Evolutionary conservation across 1,140 invertebrate genomes (phyloP).

Genomic region (Hyles vespertilio): DNA sequence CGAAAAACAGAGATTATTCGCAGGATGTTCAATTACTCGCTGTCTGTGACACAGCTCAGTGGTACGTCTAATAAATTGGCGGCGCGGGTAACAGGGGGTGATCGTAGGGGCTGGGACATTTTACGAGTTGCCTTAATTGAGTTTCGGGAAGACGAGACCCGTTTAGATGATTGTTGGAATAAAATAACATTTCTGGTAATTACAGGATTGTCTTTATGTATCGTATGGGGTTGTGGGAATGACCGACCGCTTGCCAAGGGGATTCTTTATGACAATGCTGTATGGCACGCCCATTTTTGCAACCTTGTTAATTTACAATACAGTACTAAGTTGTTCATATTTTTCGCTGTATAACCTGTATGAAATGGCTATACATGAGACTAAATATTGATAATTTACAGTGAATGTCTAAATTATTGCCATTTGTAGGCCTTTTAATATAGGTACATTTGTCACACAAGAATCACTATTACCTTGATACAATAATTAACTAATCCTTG

Average conservation of each 20-base stretch:
- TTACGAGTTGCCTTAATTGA: constrained; percentile 31
- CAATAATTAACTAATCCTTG: no score
- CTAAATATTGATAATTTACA: no score
- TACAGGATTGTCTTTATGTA: not conserved
- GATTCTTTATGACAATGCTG: constrained; percentile 26
- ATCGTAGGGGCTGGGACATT: constrained; percentile 15
- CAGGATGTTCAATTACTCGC: constrained; percentile 5
- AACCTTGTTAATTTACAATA: constrained; percentile 16
- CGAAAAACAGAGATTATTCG: not conserved
- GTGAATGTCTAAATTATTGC: no score
- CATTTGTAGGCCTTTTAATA: no score
- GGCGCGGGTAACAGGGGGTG: constrained; percentile 15
- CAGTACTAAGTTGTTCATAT: constrained; percentile 26
- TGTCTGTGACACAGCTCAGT: constrained; percentile 13
- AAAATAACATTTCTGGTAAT: constrained; percentile 4
- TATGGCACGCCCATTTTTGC: constrained; percentile 30
- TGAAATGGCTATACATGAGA: no score
- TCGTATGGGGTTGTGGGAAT: not conserved
- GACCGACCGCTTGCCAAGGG: not conserved
- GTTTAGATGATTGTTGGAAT: constrained; percentile 12
- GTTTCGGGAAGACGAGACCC: constrained; percentile 25
- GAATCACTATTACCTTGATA: no score
- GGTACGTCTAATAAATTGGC: constrained; percentile 30
- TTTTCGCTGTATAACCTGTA: no score
- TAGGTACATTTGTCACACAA: no score